Base-by-base conservation (phyloP, 1,140 invertebrate species). In the Cydia pomonella region DNA sequence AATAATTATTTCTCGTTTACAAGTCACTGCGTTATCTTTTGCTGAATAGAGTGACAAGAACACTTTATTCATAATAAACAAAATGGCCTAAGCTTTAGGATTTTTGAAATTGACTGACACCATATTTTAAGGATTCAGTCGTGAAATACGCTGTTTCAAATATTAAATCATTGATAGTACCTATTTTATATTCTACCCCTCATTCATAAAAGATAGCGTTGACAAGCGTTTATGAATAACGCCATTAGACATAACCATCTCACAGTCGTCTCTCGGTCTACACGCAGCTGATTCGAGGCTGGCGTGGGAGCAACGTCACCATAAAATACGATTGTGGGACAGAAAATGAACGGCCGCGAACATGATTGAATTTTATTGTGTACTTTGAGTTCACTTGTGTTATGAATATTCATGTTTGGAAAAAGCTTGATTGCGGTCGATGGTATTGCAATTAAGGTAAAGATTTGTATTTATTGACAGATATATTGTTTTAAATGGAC, bases 291-390 rank as follows among this genome's bases (percentile, higher is more conserved):
- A 85, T 81, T 88, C 78, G 76, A 73, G 21, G 72, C 41, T 76
- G 78, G 82, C 86, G 87, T 88, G 90, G 90, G 90, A 87, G 87
- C 87, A 86, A 87, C 79, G 90, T 89, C 88, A 89, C 83, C 82
- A 89, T 91, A 92, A 92, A 91, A 87, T 83, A 87, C 84, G 86
- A 83, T 82, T 81, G 79, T 83, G 74, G 71, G 72, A 75, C 79
- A 76, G 76, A 83, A 83, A 81, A 80, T 76, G 77, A 85, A 83
- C 83, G 82, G 74, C 81, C 59, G 82, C 80, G 80, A 86, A 86
- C 83, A 84, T 87, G 85, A 90, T 89, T 90, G 87, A 88, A 90
- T 86, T 90, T 89, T 88, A 90, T 86, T 83, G 80, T 80, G 79
- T 79, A 81, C 80, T 79, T 82, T 79, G 33, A 33, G 25, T 66